Percentiles rank a stretch among this genome's conserved stretches.
Conservation (phyloP, 2,888 invertebrate species). For the Psylliodes chrysocephalus region DNA sequence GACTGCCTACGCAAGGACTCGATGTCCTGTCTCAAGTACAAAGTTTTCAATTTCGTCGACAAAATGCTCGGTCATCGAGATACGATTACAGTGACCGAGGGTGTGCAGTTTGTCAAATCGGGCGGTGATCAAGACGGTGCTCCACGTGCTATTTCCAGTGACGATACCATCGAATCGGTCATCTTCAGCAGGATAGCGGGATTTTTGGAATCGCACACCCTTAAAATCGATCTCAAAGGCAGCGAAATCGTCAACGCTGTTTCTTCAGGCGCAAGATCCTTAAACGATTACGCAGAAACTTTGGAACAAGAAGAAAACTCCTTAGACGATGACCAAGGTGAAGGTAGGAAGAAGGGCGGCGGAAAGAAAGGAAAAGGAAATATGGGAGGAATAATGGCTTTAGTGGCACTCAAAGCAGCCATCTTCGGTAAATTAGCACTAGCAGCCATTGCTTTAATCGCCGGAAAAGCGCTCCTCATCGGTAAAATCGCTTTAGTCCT, state of each 20-base stretch:
- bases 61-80: slow-evolving; percentile 85
- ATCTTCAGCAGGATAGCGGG: slow-evolving; percentile 76
- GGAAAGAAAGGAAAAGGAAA: slow-evolving; percentile 82
- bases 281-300: slow-evolving; percentile 77
- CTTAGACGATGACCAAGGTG: slow-evolving; percentile 68
- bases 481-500: slow-evolving; percentile 87
- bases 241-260: slow-evolving; percentile 84
- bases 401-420: slow-evolving; percentile 81
- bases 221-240: slow-evolving; percentile 87
- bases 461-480: slow-evolving; percentile 85
- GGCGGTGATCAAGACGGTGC: slow-evolving; percentile 76
- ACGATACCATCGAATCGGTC: slow-evolving; percentile 73
- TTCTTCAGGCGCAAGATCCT: slow-evolving; percentile 81
- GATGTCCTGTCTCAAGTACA: slow-evolving; percentile 86
- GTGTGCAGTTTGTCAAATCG: slow-evolving; percentile 84
- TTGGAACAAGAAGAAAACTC: slow-evolving; percentile 69
- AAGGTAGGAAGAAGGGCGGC: slow-evolving; percentile 77
- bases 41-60: slow-evolving; percentile 87
- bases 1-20: slow-evolving; percentile 87
- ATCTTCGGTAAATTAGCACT: slow-evolving; percentile 81
- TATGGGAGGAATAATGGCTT: slow-evolving; percentile 79
- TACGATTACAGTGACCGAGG: slow-evolving; percentile 81
- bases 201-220: slow-evolving; percentile 82
- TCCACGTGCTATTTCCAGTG: slow-evolving; percentile 76
- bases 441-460: slow-evolving; percentile 85